Conservation (phyloP, 2,888 invertebrate species). For the Podabrus alpinus region DNA sequence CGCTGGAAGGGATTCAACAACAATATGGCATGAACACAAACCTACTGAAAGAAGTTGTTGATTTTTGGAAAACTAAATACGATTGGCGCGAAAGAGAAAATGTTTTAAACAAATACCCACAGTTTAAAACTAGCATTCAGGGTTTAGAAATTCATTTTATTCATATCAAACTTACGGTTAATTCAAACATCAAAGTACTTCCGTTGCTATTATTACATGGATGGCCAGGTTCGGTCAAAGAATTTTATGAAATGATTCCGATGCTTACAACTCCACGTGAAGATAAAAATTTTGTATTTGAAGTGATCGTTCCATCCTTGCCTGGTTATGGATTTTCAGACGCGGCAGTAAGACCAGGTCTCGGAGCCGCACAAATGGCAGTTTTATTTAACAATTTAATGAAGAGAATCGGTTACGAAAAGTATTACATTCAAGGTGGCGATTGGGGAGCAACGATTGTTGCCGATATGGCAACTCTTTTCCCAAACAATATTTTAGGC, state of each 20-base stretch:
- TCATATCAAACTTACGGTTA: slow-evolving; percentile 61
- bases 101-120: slow-evolving; percentile 66
- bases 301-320: slow-evolving; percentile 63
- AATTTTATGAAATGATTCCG: slow-evolving; percentile 79
- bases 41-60: slow-evolving; percentile 65
- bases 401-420: slow-evolving; percentile 66
- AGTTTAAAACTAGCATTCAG: slow-evolving; percentile 72
- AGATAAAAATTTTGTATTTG: slow-evolving; percentile 66
- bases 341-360: slow-evolving; percentile 65
- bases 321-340: slow-evolving; percentile 61
- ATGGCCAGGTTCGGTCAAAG: slow-evolving; percentile 86
- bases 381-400: slow-evolving; percentile 69
- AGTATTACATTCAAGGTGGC: slow-evolving; percentile 75
- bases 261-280: slow-evolving; percentile 59
- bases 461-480: slow-evolving; percentile 64
- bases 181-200: slow-evolving; percentile 53
- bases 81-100: slow-evolving; percentile 67
- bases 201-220: slow-evolving; percentile 81
- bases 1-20: slow-evolving; percentile 70
- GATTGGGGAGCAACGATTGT: slow-evolving; percentile 79
- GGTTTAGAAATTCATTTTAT: slow-evolving; percentile 72
- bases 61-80: slow-evolving; percentile 76
- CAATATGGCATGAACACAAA: slow-evolving; percentile 78
- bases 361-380: slow-evolving; percentile 45
- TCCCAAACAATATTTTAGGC: slow-evolving; percentile 62